Evolutionary conservation across 53 echinoderm and acorn worm genomes (phyloP), one percentile per base, ranked within the genome.

Genomic region (Luidia sarsii): DNA sequence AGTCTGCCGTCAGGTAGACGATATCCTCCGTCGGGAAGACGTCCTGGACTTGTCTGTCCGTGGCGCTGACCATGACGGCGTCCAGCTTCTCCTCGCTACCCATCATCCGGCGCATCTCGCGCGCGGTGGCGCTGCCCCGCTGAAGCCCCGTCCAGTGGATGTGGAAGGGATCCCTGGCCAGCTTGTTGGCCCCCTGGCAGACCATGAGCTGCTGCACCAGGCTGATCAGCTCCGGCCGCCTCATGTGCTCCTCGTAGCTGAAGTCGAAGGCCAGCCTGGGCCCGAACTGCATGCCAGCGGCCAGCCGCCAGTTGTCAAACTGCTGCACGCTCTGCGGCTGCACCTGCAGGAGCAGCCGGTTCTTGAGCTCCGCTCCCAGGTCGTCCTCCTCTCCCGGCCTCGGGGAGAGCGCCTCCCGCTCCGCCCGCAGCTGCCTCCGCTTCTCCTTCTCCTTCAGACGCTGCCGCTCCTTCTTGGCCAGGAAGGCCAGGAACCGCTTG

Each of bases 271-370:
- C 91, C 18, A 99, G 28, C 82, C 87, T 74, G 15, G 94, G 89
- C 9, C 90, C 90, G 82, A 94, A 94, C 84, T 61, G 89, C 94
- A 99, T 94, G 16, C 86, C 94, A n/a, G 84, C 64, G 10, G 99
- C 89, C 0, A 99, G 50, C 19, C 75, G 75, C 91, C 89, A 94
- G 32, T 70, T 79, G 39, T 94, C 91, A 41, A 53, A 67, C 22
- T 53, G 53, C 32, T 55, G 65, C 9, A 75, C 36, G 33, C 43
- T 63, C 49, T 65, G 39, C 29, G 8, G 75, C 19, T 73, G 62
- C 6, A 74, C n/a, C 16, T 52, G 71, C 22, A 63, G 19, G 11
- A 75, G 36, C 4, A 85, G 19, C 30, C 64, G 50, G 46, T 85
- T 85, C 50, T 19, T 52, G 32, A 70, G 1, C 33, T 35, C 61